Percentiles rank a stretch among this genome's conserved stretches.
phyloP scores from a whole-genome alignment of 1,140 invertebrate species.

The Neuroterus valhalla region DNA sequence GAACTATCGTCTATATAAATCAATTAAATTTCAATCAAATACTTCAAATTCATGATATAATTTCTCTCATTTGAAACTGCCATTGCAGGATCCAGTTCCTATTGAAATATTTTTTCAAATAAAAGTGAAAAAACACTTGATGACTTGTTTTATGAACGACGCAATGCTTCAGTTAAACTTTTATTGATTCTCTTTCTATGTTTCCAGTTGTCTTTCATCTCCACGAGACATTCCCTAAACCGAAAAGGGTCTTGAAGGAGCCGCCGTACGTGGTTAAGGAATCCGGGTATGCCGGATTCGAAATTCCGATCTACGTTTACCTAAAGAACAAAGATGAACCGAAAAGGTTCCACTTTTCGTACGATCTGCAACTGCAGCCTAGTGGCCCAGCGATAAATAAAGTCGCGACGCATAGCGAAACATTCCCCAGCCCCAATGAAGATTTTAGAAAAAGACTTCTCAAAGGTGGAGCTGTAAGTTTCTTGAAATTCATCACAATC shows the following conservation, averaged over 20 bases:
- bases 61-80: too few relatives aligned
- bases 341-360: constrained; percentile 89
- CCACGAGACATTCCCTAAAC: constrained; percentile 94
- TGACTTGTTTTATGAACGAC: too few relatives aligned
- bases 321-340: constrained; percentile 94
- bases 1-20: too few relatives aligned
- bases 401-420: constrained; percentile 83
- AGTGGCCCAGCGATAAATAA: constrained; percentile 82
- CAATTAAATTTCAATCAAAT: too few relatives aligned
- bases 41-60: too few relatives aligned
- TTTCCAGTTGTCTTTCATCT: constrained; percentile 89
- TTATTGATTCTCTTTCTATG: constrained; percentile 22
- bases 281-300: constrained; percentile 96
- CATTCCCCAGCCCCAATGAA: constrained; percentile 89
- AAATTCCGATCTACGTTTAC: constrained; percentile 91
- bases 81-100: not conserved
- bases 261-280: constrained; percentile 94
- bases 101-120: not conserved
- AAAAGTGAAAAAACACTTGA: too few relatives aligned
- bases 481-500: not conserved
- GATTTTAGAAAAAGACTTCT: constrained; percentile 92
- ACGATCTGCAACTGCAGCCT: constrained; percentile 89
- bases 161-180: not conserved
- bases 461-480: constrained; percentile 86
- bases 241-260: constrained; percentile 90